Evolutionary conservation across 2,113 vertebrate species (phyloP).

Genomic region (Coturnix japonica): DNA sequence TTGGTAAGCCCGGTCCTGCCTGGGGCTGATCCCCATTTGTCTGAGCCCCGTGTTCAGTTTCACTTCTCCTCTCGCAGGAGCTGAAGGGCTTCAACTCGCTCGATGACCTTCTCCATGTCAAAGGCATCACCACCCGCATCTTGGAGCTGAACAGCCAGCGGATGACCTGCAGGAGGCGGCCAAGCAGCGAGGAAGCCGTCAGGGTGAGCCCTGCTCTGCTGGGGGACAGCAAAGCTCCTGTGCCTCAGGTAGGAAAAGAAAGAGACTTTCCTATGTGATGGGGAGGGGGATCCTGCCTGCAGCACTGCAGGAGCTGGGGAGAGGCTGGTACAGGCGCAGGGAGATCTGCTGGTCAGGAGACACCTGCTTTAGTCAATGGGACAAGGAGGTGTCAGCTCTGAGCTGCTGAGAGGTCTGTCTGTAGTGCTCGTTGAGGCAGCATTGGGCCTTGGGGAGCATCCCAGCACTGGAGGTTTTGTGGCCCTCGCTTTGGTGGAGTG

Average conservation of each 20-base stretch:
- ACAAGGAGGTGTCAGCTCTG: accelerated
- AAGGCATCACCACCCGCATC: conserved; percentile 68
- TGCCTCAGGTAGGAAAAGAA: background rate
- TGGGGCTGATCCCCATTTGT: background rate
- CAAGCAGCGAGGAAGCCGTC: background rate
- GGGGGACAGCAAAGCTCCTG: background rate
- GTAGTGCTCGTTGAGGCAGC: background rate
- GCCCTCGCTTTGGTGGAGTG: background rate
- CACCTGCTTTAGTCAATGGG: background rate
- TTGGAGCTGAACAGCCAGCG: conserved; percentile 69
- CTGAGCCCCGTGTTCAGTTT: accelerated
- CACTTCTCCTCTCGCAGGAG: background rate
- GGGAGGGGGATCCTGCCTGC: background rate
- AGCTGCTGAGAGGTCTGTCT: accelerated
- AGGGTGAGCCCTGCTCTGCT: background rate
- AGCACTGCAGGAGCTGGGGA: background rate
- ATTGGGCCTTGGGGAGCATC: background rate
- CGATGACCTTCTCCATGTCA: conserved; percentile 66
- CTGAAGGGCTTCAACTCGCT: conserved; percentile 65
- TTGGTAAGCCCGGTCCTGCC: background rate
- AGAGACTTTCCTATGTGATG: accelerated
- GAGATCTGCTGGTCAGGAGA: background rate
- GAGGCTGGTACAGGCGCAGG: accelerated
- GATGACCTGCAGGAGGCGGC: conserved; percentile 25
- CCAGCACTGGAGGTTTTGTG: background rate